Percentiles rank a stretch among this genome's conserved stretches.
Evolutionary conservation across 1,140 invertebrate genomes (phyloP).

Genomic region (Thaumetopoea pityocampa): DNA sequence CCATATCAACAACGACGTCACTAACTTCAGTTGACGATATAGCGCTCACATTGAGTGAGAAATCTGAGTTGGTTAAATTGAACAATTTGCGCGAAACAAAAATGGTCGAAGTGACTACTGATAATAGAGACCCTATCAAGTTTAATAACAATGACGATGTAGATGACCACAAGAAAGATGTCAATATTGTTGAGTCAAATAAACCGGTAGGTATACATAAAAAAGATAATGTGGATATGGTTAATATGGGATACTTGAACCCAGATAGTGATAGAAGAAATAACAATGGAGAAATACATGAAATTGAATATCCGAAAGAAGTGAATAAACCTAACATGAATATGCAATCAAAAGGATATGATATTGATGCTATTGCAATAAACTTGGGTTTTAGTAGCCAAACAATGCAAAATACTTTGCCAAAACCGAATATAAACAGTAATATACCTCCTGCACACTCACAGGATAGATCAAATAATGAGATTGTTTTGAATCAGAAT

Average conservation of each 20-base stretch:
- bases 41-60: conserved; percentile 54
- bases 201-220: conserved; percentile 40
- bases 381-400: conserved; percentile 58
- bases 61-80: conserved; percentile 50
- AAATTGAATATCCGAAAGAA: conserved; percentile 38
- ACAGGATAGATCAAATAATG: conserved; percentile 42
- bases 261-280: conserved; percentile 38
- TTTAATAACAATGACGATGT: conserved; percentile 32
- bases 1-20: conserved; percentile 24
- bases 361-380: conserved; percentile 55
- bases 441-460: conserved; percentile 56
- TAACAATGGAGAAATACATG: conserved; percentile 30
- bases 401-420: conserved; percentile 38
- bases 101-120: conserved; percentile 26
- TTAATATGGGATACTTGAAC: conserved; percentile 70
- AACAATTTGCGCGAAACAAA: conserved; percentile 45
- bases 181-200: conserved; percentile 27
- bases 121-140: conserved; percentile 30
- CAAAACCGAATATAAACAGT: conserved; percentile 33
- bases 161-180: conserved; percentile 32
- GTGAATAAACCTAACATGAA: conserved; percentile 30
- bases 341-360: conserved; percentile 45
- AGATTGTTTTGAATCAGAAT: conserved; percentile 43
- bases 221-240: conserved; percentile 65
- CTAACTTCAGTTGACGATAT: conserved; percentile 55